Base-by-base conservation (phyloP, 2,888 invertebrate species). In the Andrena dorsata region DNA sequence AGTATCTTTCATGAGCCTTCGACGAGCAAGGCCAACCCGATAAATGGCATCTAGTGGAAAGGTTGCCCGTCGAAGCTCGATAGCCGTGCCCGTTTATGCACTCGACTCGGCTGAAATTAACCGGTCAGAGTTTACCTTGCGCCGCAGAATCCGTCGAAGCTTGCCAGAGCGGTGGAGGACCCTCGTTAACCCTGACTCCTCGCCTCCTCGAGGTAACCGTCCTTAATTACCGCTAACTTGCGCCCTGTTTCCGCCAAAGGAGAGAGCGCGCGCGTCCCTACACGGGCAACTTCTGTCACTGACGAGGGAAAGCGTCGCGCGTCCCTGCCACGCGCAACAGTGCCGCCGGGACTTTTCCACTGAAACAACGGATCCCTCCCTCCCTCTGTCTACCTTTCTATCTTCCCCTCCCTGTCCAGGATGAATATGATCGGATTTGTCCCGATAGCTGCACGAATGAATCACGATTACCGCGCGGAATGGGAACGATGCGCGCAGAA, bases 171-270 rank as follows among this genome's bases (percentile, higher is more conserved):
- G 66, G 77, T 70, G 80, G 41, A 53, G 41, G 76, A 84, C 82
- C 84, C 85, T 89, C 89, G 89, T 88, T 88, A 89, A 88, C 85
- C 80, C 76, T 77, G 74, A 61, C 86, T 86, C 63, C 86, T 86
- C 60, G 66, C 75, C 28, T 68, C 74, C 65, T 76, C 84, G 70
- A 65, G 77, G 80, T 81, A 81, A 85, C 87, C 20, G 76, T 80
- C 80, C 89, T 86, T 87, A 88, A 89, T 87, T 89, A 87, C 82
- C 87, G 53, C 69, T 70, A 71, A 74, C 76, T 71, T 32, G 69
- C 71, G 65, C 69, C 69, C 63, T 56, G 73, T 80, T 75, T 78
- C 78, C 79, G 74, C 58, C 49, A 64, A 73, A 83, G 72, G 76
- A 86, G 53, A 23, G 53, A 35, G 65, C 41, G 23, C 4, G 23